A percentile compares a stretch with the other conserved stretches of the same genome.
These are phyloP conservation scores for Drosophila lacteicornis DNA, from an alignment of 1,140 invertebrate genomes.

Conservation along the genomic window DNA sequence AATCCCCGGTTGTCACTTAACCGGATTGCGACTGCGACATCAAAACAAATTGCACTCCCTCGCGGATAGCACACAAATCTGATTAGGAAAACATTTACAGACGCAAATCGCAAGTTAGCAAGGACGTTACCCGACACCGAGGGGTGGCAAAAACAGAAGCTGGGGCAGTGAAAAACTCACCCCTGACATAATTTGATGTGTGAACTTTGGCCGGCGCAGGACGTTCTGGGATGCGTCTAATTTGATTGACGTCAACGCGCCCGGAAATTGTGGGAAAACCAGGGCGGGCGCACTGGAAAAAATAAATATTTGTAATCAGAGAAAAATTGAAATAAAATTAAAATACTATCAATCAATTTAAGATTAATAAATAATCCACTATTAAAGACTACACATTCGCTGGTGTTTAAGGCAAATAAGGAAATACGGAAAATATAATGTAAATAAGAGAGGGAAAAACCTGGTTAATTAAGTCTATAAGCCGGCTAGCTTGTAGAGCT, in stretches of 20 bases:
- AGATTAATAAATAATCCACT: too few species aligned
- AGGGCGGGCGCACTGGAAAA: not conserved
- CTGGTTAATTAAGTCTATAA: too few species aligned
- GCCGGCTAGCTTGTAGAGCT: too few species aligned
- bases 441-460: too few species aligned
- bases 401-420: too few species aligned
- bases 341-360: too few species aligned
- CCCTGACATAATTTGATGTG: slow-evolving; percentile 67
- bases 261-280: slow-evolving; percentile 67
- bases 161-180: slow-evolving; percentile 15
- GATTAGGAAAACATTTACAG: slow-evolving; percentile 81
- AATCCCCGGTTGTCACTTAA: slow-evolving; percentile 56
- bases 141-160: not conserved
- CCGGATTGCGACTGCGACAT: slow-evolving; percentile 70
- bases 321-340: not conserved
- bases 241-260: slow-evolving; percentile 76
- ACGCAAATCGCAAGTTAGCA: slow-evolving; percentile 79
- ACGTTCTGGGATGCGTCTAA: slow-evolving; percentile 42
- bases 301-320: not conserved
- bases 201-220: slow-evolving; percentile 62
- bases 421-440: too few species aligned
- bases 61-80: slow-evolving; percentile 69
- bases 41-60: slow-evolving; percentile 79
- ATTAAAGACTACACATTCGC: too few species aligned
- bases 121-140: slow-evolving; percentile 13